Evolutionary conservation across 1,140 invertebrate genomes (phyloP).

Genomic region (Drosophila suzukii): DNA sequence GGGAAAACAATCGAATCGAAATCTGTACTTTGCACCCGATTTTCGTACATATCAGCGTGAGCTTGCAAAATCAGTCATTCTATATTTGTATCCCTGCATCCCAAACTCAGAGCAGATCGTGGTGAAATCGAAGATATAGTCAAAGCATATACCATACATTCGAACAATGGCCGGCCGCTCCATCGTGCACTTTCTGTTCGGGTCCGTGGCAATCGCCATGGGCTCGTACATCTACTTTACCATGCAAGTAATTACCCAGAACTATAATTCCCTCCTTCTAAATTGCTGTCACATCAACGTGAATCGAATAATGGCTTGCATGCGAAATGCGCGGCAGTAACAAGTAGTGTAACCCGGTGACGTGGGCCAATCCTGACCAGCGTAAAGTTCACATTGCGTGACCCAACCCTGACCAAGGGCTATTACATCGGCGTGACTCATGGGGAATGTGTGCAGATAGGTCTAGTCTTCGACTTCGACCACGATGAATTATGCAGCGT

Average conservation of each 20-base stretch:
- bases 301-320: constrained; percentile 48
- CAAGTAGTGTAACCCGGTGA: neutral
- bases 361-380: constrained; percentile 25
- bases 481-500: constrained; percentile 29
- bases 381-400: neutral
- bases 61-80: constrained; percentile 52
- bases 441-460: neutral
- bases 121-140: constrained; percentile 53
- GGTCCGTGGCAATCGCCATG: constrained; percentile 72
- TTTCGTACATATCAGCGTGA: constrained; percentile 57
- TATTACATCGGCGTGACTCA: constrained; percentile 23
- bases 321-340: constrained; percentile 44
- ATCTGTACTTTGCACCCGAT: constrained; percentile 61
- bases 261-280: constrained; percentile 5
- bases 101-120: constrained; percentile 18
- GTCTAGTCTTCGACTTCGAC: constrained; percentile 40
- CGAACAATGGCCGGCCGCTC: constrained; percentile 59
- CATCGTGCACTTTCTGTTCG: constrained; percentile 70
- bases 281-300: constrained; percentile 4
- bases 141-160: neutral
- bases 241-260: constrained; percentile 73
- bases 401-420: constrained; percentile 6
- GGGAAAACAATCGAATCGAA: constrained; percentile 16
- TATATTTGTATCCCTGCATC: constrained; percentile 29
- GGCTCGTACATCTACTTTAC: constrained; percentile 77